These are phyloP conservation scores for Ellobius talpinus DNA, from an alignment of 2,113 vertebrate genomes.

Conservation along the genomic window DNA sequence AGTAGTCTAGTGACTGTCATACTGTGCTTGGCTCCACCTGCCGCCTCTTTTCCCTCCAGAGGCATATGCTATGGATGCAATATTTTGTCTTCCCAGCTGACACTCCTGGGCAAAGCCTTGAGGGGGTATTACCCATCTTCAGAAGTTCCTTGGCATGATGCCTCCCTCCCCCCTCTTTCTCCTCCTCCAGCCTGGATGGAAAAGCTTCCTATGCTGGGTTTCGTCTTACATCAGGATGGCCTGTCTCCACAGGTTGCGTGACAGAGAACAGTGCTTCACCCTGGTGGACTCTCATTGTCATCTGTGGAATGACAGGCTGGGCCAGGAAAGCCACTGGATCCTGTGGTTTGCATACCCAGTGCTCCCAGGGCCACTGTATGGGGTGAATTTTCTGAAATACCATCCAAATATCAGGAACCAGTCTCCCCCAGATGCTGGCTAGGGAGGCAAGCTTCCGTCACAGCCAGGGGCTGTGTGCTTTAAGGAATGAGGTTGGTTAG, in stretches of 20 bases:
- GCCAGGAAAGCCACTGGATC: background rate
- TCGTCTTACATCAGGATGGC: background rate
- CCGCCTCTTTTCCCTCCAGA: background rate
- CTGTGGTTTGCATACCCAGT: accelerated
- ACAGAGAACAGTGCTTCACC: background rate
- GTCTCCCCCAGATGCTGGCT: accelerated
- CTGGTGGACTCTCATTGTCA: background rate
- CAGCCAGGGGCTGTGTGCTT: background rate
- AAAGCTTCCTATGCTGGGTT: background rate
- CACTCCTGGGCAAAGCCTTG: background rate
- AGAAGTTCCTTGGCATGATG: background rate
- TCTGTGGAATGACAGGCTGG: background rate
- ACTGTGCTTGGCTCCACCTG: background rate
- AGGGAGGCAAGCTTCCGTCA: accelerated
- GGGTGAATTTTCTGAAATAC: background rate
- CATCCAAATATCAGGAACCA: accelerated
- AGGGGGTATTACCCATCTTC: background rate
- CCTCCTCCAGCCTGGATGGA: background rate
- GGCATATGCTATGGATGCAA: background rate
- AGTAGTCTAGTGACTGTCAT: background rate
- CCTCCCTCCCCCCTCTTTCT: background rate
- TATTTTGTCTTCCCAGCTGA: conserved; percentile 51
- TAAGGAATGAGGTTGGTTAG: accelerated
- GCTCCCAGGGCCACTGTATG: accelerated
- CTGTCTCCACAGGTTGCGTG: background rate